These are phyloP conservation scores for Maniola hyperantus DNA, from an alignment of 2,888 invertebrate species.

Conservation along the genomic window DNA sequence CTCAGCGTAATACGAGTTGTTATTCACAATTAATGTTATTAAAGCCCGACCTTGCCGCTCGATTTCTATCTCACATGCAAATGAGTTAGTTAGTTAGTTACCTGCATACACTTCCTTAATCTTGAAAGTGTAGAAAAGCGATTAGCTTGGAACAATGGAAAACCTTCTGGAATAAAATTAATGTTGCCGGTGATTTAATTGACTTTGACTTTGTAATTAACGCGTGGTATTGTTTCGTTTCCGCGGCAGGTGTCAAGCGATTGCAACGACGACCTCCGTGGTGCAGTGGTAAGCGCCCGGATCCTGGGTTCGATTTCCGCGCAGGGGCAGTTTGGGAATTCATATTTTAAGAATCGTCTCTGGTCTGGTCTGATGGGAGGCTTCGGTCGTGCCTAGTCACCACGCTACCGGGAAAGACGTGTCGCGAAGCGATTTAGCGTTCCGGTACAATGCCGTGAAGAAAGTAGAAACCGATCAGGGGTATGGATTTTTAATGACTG, in stretches of 20 bases:
- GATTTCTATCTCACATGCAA: slow-evolving; percentile 79
- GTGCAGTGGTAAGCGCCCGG: too few species aligned
- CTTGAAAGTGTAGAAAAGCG: slow-evolving; percentile 75
- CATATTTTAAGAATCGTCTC: too few species aligned
- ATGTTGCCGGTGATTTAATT: slow-evolving; percentile 19
- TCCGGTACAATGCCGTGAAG: too few species aligned
- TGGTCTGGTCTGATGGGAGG: too few species aligned
- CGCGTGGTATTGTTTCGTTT: slow-evolving; percentile 1
- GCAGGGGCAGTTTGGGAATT: too few species aligned
- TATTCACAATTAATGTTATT: slow-evolving; percentile 64
- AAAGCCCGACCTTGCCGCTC: slow-evolving; percentile 59
- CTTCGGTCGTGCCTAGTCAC: too few species aligned
- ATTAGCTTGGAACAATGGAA: slow-evolving; percentile 62
- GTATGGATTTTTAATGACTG: too few species aligned
- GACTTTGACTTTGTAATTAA: slow-evolving; percentile 19
- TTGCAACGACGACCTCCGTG: too few species aligned
- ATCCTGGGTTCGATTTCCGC: too few species aligned
- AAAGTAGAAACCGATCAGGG: too few species aligned
- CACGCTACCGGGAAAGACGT: too few species aligned
- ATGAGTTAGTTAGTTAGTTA: slow-evolving; percentile 52
- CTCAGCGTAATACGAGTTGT: slow-evolving; percentile 49
- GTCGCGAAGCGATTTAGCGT: too few species aligned
- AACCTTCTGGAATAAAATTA: slow-evolving; percentile 26
- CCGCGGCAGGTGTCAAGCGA: slow-evolving; percentile 9
- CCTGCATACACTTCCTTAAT: slow-evolving; percentile 60